phyloP scores from a whole-genome alignment of 1,140 invertebrate genomes.

The Drosophila miranda region DNA sequence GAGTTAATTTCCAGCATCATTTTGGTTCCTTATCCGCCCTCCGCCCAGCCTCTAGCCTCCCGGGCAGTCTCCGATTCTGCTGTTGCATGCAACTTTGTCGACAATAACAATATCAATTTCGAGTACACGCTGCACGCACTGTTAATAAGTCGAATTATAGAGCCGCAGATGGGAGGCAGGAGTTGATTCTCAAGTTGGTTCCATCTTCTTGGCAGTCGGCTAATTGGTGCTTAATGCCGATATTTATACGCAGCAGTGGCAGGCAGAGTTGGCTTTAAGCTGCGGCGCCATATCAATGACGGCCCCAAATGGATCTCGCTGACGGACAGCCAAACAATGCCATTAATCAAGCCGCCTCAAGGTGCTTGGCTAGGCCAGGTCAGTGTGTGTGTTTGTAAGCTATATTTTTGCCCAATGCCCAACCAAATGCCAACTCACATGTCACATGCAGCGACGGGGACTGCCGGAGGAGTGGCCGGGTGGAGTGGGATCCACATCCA shows the following conservation, averaged over 20 bases:
- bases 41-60: not conserved
- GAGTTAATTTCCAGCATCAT: slow-evolving; percentile 76
- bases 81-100: slow-evolving; percentile 55
- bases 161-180: slow-evolving; percentile 40
- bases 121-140: slow-evolving; percentile 65
- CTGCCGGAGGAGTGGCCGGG: not conserved
- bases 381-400: too few species aligned
- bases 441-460: slow-evolving; percentile 38
- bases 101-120: slow-evolving; percentile 71
- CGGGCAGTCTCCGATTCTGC: not conserved
- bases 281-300: slow-evolving; percentile 60
- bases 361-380: slow-evolving; percentile 43
- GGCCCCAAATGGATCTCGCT: slow-evolving; percentile 68
- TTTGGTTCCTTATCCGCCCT: slow-evolving; percentile 27
- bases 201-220: slow-evolving; percentile 1
- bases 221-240: slow-evolving; percentile 48
- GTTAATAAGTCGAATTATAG: slow-evolving; percentile 75
- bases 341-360: slow-evolving; percentile 74
- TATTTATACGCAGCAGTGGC: slow-evolving; percentile 14
- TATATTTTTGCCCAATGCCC: too few species aligned
- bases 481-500: slow-evolving; percentile 5
- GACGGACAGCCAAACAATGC: slow-evolving; percentile 68
- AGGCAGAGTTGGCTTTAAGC: slow-evolving; percentile 39
- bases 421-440: slow-evolving; percentile 48
- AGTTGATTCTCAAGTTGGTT: too few species aligned